A percentile compares a stretch with the other conserved stretches of the same genome.
These are phyloP conservation scores for Callionymus lyra DNA, from an alignment of 2,113 vertebrate genomes.

Conservation along the genomic window DNA sequence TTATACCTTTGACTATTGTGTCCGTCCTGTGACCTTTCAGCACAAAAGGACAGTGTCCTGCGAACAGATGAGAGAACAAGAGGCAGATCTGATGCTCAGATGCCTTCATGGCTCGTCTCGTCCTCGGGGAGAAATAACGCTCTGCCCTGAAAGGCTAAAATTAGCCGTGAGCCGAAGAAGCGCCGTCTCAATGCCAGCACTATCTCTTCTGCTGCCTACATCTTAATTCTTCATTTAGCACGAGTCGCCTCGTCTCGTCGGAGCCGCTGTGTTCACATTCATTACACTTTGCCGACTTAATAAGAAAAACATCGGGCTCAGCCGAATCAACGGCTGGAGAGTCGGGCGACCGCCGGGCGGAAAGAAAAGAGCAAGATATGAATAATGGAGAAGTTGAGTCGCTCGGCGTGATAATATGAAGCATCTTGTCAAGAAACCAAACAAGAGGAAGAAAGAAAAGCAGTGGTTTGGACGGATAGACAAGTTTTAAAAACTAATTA, in stretches of 20 bases:
- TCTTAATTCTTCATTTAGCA: slow-evolving; percentile 40
- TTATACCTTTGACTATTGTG: slow-evolving; percentile 30
- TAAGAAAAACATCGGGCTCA: background rate
- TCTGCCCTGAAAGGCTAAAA: slow-evolving; percentile 62
- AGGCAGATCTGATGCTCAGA: slow-evolving; percentile 43
- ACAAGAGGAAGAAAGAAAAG: no score
- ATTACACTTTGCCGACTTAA: slow-evolving; percentile 24
- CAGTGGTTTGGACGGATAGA: no score
- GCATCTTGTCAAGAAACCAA: no score
- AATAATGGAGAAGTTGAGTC: no score
- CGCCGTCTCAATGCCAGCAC: slow-evolving; percentile 43
- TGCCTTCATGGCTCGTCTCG: slow-evolving; percentile 44
- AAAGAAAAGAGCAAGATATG: no score
- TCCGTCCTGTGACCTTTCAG: slow-evolving; percentile 34
- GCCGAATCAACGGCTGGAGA: no score
- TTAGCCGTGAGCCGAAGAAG: slow-evolving; percentile 52
- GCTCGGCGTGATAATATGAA: no score
- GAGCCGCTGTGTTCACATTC: slow-evolving; percentile 10
- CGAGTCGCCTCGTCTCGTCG: background rate
- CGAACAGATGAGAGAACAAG: slow-evolving; percentile 39
- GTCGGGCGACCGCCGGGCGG: no score
- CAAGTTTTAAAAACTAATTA: no score
- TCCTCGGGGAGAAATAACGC: slow-evolving; percentile 49
- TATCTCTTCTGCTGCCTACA: slow-evolving; percentile 32
- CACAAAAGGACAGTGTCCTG: slow-evolving; percentile 48